Percentiles rank a stretch among this genome's conserved stretches.
Conservation (phyloP, 2,797 vertebrate species). For the Clamator glandarius region DNA sequence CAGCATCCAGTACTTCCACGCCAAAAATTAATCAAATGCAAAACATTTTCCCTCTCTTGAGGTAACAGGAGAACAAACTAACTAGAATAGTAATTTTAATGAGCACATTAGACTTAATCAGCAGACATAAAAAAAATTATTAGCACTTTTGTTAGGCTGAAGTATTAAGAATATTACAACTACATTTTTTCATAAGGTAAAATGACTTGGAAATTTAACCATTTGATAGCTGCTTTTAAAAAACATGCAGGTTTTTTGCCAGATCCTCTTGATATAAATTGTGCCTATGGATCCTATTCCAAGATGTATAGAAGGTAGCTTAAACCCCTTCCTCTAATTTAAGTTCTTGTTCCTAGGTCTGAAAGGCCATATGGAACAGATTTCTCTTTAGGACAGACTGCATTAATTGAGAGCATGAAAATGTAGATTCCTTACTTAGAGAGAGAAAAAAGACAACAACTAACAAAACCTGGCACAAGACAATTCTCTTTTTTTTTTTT, state of each 20-base stretch:
- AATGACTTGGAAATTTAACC: not conserved
- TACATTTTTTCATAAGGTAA: not conserved
- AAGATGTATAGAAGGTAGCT: not conserved
- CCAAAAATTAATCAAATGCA: not conserved
- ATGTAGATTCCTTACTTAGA: not conserved
- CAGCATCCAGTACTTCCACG: not conserved
- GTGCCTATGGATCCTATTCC: not conserved
- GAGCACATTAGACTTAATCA: conserved; percentile 1
- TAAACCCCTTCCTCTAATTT: not conserved
- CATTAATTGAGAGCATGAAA: not conserved
- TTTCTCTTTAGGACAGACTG: not conserved
- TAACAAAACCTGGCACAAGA: not conserved
- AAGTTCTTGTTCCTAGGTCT: not conserved
- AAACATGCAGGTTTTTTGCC: not conserved
- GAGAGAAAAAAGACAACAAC: not conserved
- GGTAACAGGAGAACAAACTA: conserved; percentile 5
- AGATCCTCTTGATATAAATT: not conserved
- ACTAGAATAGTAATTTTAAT: conserved; percentile 13
- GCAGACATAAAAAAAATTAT: not conserved
- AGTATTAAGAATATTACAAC: not conserved
- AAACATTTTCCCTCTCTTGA: not conserved
- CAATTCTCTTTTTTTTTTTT: too few relatives aligned
- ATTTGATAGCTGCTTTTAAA: not conserved
- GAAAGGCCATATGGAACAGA: not conserved
- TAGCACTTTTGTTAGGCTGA: not conserved